These are phyloP conservation scores for Spilogale gracilis DNA, from an alignment of 2,113 vertebrate species.

Conservation along the genomic window DNA sequence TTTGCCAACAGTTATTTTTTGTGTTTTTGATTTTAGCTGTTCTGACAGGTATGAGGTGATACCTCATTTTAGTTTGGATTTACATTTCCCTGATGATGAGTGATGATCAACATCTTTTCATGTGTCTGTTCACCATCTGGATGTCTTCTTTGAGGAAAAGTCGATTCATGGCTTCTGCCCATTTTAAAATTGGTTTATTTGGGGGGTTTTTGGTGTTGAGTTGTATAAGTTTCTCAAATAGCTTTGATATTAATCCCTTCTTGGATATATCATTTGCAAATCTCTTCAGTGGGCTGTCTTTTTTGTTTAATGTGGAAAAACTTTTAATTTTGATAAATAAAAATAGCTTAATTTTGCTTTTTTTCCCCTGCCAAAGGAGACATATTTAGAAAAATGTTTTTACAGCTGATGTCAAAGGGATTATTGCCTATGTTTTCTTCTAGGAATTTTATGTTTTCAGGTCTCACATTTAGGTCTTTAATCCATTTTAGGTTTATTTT, in stretches of 20 bases:
- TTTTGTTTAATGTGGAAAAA: background rate
- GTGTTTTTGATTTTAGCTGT: background rate
- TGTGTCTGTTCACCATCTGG: background rate
- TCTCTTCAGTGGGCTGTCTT: background rate
- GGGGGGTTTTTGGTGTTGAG: background rate
- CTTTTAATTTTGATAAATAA: background rate
- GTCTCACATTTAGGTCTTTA: background rate
- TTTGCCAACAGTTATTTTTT: background rate
- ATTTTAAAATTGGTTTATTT: background rate
- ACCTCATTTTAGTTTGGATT: background rate
- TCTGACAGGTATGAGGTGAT: background rate
- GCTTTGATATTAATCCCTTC: background rate
- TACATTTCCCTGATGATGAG: background rate
- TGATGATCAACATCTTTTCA: background rate
- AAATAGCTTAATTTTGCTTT: background rate
- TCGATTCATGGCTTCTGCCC: background rate
- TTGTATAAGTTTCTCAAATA: background rate
- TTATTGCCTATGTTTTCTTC: background rate
- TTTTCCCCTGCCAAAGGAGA: background rate
- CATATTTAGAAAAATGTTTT: background rate
- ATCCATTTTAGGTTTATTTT: background rate
- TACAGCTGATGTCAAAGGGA: background rate
- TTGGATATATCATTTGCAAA: background rate
- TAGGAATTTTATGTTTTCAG: background rate
- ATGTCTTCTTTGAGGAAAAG: background rate